phyloP scores from a whole-genome alignment of 2,797 vertebrate species.

The Girardinus metallicus region DNA sequence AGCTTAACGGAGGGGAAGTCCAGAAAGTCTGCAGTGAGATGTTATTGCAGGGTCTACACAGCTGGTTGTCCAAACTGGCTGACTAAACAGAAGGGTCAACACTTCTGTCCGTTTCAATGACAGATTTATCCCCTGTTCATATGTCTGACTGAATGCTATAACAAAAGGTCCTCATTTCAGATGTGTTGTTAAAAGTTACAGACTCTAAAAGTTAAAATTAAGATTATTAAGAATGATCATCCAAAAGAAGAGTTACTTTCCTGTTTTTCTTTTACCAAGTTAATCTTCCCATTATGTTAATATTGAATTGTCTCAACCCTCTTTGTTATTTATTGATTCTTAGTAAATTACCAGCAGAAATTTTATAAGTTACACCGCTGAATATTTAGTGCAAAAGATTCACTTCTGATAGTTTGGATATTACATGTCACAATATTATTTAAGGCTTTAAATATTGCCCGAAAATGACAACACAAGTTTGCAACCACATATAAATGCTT shows the following conservation, averaged over 20 bases:
- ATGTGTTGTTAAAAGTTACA: conserved; percentile 22
- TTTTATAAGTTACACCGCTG: background rate
- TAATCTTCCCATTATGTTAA: background rate
- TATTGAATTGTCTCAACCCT: background rate
- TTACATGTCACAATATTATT: background rate
- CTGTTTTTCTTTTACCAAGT: background rate
- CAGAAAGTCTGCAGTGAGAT: conserved; percentile 57
- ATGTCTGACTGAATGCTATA: conserved; percentile 59
- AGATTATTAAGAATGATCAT: background rate
- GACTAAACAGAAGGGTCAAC: conserved; percentile 46
- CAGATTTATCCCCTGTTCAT: conserved; percentile 58
- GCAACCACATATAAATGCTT: background rate
- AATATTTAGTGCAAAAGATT: background rate
- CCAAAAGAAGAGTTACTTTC: background rate
- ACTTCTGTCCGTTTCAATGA: conserved; percentile 57
- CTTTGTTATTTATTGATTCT: background rate
- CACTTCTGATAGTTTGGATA: background rate
- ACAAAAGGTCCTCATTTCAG: conserved; percentile 48
- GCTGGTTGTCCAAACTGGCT: conserved; percentile 65
- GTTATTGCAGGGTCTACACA: conserved; percentile 68
- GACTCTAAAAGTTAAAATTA: background rate
- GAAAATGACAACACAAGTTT: background rate
- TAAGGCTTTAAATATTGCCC: background rate
- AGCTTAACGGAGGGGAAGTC: conserved; percentile 66
- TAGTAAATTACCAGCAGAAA: background rate